Evolutionary conservation across 2,797 vertebrate genomes (phyloP).

Genomic region (Anguilla anguilla): DNA sequence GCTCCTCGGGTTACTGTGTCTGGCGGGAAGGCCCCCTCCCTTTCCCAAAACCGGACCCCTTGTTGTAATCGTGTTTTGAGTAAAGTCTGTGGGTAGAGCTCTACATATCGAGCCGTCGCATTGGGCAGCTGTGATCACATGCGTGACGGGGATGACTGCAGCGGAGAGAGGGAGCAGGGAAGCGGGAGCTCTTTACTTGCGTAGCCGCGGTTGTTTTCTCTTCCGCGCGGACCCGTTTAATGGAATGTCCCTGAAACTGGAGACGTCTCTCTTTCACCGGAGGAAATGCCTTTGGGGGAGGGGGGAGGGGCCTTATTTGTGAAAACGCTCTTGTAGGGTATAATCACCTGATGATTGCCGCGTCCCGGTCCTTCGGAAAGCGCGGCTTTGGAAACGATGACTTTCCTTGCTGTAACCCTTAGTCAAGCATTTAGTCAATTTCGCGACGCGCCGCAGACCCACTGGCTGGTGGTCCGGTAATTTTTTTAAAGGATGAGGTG

Average conservation of each 20-base stretch:
- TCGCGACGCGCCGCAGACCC: neutral
- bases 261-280: conserved; percentile 20
- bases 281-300: conserved; percentile 23
- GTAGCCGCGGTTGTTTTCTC: conserved; percentile 11
- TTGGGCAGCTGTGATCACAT: conserved; percentile 11
- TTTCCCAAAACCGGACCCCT: neutral
- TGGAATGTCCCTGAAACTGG: conserved; percentile 30
- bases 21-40: neutral
- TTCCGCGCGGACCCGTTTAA: neutral
- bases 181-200: neutral
- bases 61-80: neutral
- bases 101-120: neutral
- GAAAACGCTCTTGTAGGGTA: conserved; percentile 1
- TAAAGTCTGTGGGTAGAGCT: neutral
- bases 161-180: neutral
- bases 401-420: neutral
- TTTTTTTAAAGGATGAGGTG: neutral
- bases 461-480: neutral
- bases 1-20: neutral
- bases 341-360: conserved; percentile 8
- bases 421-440: conserved; percentile 2
- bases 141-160: neutral
- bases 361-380: neutral
- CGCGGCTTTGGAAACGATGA: conserved; percentile 14
- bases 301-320: conserved; percentile 1